phyloP scores from a whole-genome alignment of 2,797 vertebrate species.

The Tragopan temminckii region DNA sequence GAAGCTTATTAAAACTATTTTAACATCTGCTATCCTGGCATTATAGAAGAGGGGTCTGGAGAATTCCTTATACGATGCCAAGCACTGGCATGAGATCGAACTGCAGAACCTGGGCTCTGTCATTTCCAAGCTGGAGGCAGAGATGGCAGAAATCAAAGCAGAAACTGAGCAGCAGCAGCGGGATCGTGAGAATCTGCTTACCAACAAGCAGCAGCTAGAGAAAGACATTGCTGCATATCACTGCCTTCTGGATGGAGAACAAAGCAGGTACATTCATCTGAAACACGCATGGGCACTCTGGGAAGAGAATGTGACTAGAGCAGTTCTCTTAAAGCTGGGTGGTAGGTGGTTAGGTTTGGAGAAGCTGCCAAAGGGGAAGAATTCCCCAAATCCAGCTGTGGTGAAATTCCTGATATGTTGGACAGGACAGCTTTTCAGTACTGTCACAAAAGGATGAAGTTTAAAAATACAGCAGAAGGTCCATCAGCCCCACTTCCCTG shows the following conservation, averaged over 20 bases:
- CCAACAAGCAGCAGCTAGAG: slow-evolving; percentile 89
- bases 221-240: slow-evolving; percentile 90
- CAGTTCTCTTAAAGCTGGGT: neutral
- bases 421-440: neutral
- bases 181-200: slow-evolving; percentile 86
- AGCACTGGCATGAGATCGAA: slow-evolving; percentile 93
- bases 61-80: slow-evolving; percentile 89
- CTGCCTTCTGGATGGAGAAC: slow-evolving; percentile 91
- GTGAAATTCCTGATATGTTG: neutral
- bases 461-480: neutral
- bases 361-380: neutral
- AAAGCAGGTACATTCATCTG: slow-evolving; percentile 80
- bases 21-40: neutral
- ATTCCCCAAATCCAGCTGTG: neutral
- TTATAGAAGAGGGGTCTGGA: slow-evolving; percentile 93
- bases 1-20: neutral
- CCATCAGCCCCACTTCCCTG: neutral
- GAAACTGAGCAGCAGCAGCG: slow-evolving; percentile 90
- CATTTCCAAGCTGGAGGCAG: slow-evolving; percentile 90
- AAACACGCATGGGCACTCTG: rapidly evolving
- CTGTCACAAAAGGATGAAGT: rapidly evolving
- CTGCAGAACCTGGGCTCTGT: slow-evolving; percentile 92
- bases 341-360: neutral
- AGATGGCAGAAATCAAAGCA: slow-evolving; percentile 86
- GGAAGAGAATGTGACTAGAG: neutral